phyloP scores from a whole-genome alignment of 2,888 invertebrate species.

The Dastarcus helophoroides region DNA sequence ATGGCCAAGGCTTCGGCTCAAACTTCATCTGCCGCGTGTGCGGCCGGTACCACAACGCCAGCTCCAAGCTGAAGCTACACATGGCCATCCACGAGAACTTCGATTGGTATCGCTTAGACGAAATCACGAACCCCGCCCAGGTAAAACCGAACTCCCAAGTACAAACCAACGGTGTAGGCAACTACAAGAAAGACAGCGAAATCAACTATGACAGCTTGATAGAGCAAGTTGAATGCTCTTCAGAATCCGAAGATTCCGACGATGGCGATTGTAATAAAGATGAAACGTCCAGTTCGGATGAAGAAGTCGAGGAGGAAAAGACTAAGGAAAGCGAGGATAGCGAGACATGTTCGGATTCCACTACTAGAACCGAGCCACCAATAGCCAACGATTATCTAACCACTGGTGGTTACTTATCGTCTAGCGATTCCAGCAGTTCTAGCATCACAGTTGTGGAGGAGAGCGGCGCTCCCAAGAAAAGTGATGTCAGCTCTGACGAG shows the following conservation, averaged over 20 bases:
- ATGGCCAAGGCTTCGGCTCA: constrained; percentile 42
- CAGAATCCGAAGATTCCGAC: constrained; percentile 13
- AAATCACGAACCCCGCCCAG: constrained; percentile 17
- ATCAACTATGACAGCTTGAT: constrained; percentile 32
- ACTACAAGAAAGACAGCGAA: constrained; percentile 18
- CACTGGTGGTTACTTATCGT: too few species aligned
- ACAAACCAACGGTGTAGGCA: constrained; percentile 12
- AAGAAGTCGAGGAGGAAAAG: constrained; percentile 13
- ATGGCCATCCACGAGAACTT: constrained; percentile 46
- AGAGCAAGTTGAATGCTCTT: constrained; percentile 27
- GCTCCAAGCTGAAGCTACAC: constrained; percentile 43
- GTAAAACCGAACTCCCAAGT: constrained; percentile 16
- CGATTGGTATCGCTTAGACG: constrained; percentile 27
- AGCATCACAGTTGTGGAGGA: constrained; percentile 10
- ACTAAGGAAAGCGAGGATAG: constrained; percentile 16
- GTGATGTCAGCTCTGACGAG: constrained; percentile 5
- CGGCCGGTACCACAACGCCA: constrained; percentile 45
- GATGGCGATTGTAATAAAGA: constrained; percentile 1
- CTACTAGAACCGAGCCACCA: constrained; percentile 1
- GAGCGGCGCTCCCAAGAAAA: constrained; percentile 9
- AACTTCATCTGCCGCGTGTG: constrained; percentile 45
- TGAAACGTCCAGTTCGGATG: constrained; percentile 12
- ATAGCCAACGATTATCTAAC: constrained; percentile 1
- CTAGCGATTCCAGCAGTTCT: constrained; percentile 6
- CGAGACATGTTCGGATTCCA: constrained; percentile 12